phyloP scores from a whole-genome alignment of 2,888 invertebrate species.

The Thysanoteuthis rhombus region DNA sequence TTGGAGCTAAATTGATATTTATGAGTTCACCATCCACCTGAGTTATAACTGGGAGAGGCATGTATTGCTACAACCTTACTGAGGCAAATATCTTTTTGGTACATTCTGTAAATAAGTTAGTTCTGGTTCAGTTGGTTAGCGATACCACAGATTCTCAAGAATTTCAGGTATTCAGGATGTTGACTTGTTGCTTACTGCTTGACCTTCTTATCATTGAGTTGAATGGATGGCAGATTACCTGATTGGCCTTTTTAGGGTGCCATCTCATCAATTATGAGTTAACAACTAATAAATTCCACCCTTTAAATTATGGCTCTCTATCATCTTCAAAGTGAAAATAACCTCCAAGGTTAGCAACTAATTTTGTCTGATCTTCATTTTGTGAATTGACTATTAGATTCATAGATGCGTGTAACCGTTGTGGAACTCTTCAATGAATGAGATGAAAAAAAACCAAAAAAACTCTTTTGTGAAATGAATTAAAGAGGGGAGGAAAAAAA shows the following conservation, averaged over 20 bases:
- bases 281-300: not conserved
- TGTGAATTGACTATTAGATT: no score
- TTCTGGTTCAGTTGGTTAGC: not conserved
- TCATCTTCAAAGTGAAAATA: not conserved
- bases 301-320: not conserved
- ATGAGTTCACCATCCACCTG: no score
- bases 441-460: no score
- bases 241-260: not conserved
- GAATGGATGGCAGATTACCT: not conserved
- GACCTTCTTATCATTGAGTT: not conserved
- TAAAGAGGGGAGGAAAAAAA: no score
- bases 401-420: no score
- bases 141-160: not conserved
- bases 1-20: no score
- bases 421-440: no score
- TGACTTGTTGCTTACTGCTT: not conserved
- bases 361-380: no score
- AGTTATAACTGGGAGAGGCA: no score
- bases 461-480: no score
- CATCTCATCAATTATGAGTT: not conserved
- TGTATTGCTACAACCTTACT: no score
- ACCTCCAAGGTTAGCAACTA: no score
- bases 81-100: not conserved
- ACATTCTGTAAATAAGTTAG: not conserved
- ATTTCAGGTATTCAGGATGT: not conserved